These are phyloP conservation scores for Bombus difficillimus DNA, from an alignment of 1,140 invertebrate genomes.

Conservation along the genomic window DNA sequence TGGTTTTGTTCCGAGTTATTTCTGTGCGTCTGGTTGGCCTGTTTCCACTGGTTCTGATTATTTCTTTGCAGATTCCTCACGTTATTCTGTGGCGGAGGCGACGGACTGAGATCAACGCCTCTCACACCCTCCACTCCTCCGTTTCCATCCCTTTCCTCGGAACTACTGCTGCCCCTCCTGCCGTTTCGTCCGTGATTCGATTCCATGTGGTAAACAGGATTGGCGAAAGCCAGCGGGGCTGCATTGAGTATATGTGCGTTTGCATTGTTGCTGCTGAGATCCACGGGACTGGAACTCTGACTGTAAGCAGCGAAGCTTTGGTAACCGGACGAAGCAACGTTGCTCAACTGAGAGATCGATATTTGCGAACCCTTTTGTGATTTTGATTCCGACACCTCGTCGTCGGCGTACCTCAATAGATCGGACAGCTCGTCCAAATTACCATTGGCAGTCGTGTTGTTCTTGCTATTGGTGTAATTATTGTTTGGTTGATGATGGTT, in stretches of 20 bases:
- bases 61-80: conserved; percentile 83
- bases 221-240: conserved; percentile 92
- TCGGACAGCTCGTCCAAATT: conserved; percentile 89
- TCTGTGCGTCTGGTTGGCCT: conserved; percentile 69
- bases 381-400: conserved; percentile 80
- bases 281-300: conserved; percentile 94
- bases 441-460: conserved; percentile 73
- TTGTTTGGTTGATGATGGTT: conserved; percentile 80
- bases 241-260: conserved; percentile 82
- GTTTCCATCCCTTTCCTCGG: conserved; percentile 79
- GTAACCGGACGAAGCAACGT: conserved; percentile 93
- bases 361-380: conserved; percentile 82
- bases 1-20: conserved; percentile 76
- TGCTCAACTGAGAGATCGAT: conserved; percentile 91
- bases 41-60: conserved; percentile 78
- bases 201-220: conserved; percentile 92
- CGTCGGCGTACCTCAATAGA: conserved; percentile 84
- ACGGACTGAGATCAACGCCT: conserved; percentile 79
- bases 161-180: conserved; percentile 82
- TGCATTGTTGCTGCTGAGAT: conserved; percentile 84
- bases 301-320: conserved; percentile 95
- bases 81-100: conserved; percentile 76
- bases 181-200: conserved; percentile 75
- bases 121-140: conserved; percentile 76
- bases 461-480: conserved; percentile 76